Conservation (phyloP, 2,888 invertebrate genomes). For the Salpingus planirostris region DNA sequence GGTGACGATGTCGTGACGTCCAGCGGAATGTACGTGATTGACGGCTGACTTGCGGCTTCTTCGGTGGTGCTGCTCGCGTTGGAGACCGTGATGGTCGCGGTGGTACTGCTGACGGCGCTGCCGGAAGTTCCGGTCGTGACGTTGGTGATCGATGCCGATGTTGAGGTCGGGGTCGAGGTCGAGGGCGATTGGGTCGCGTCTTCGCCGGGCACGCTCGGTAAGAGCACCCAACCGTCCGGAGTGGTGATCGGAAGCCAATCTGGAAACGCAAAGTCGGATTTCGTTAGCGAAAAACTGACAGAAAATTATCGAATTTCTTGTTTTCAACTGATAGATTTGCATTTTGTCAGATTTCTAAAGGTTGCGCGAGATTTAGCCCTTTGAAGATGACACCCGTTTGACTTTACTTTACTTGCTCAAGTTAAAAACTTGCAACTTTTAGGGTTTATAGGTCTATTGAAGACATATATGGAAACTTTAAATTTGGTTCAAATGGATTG, state of each 20-base stretch:
- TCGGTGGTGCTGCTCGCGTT: no score
- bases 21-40: slow-evolving; percentile 19
- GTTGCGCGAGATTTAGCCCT: no score
- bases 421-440: no score
- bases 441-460: no score
- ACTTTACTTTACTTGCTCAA: no score
- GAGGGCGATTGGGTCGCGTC: slow-evolving; percentile 21
- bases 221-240: slow-evolving; percentile 57
- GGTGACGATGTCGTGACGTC: slow-evolving; percentile 12
- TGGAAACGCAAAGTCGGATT: slow-evolving; percentile 28
- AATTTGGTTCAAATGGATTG: no score
- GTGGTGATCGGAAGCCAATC: slow-evolving; percentile 57
- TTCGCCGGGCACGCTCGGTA: slow-evolving; percentile 35
- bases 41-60: slow-evolving; percentile 17
- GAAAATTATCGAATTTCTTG: no score
- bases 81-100: slow-evolving; percentile 4
- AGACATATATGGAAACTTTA: no score
- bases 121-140: slow-evolving; percentile 4
- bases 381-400: no score
- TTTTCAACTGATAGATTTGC: no score
- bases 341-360: no score
- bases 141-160: slow-evolving; percentile 1
- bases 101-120: slow-evolving; percentile 2
- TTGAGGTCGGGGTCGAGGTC: slow-evolving; percentile 14
- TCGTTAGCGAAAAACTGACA: slow-evolving; percentile 5